phyloP scores from a whole-genome alignment of 2,113 vertebrate species.

The Gobio gobio region DNA sequence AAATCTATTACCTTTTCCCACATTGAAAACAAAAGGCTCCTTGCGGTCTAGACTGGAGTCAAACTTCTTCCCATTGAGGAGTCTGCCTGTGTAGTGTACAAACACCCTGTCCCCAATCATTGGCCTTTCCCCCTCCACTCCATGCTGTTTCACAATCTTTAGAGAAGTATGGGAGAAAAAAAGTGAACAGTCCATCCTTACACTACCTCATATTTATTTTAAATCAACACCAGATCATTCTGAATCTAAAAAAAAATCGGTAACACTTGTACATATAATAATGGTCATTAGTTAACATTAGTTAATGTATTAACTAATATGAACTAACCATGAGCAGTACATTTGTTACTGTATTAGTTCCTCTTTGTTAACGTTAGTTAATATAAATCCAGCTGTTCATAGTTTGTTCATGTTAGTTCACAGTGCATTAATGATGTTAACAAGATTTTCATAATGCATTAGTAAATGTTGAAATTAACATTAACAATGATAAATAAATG shows the following conservation, averaged over 20 bases:
- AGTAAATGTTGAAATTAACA: too few species aligned
- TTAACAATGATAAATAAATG: too few species aligned
- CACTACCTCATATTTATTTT: not conserved
- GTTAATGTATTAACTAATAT: too few species aligned
- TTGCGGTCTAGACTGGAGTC: slow-evolving; percentile 91
- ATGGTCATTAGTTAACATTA: too few species aligned
- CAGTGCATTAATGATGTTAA: too few species aligned
- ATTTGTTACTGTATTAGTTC: too few species aligned
- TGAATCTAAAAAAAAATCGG: not conserved
- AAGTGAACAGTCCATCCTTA: not conserved
- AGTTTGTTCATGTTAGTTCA: too few species aligned
- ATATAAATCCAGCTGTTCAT: too few species aligned
- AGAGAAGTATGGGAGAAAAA: slow-evolving; percentile 2
- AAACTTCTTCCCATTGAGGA: slow-evolving; percentile 91
- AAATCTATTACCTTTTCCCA: slow-evolving; percentile 84
- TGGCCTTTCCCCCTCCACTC: slow-evolving; percentile 81
- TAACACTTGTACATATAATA: too few species aligned
- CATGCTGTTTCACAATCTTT: slow-evolving; percentile 85
- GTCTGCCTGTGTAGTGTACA: slow-evolving; percentile 92
- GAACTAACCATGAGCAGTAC: too few species aligned
- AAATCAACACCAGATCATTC: slow-evolving; percentile 2
- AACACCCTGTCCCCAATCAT: slow-evolving; percentile 94
- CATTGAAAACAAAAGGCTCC: slow-evolving; percentile 89
- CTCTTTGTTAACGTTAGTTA: too few species aligned
- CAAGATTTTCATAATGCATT: too few species aligned